Conservation (phyloP, 2,797 vertebrate species). For the Phataginus tricuspis region DNA sequence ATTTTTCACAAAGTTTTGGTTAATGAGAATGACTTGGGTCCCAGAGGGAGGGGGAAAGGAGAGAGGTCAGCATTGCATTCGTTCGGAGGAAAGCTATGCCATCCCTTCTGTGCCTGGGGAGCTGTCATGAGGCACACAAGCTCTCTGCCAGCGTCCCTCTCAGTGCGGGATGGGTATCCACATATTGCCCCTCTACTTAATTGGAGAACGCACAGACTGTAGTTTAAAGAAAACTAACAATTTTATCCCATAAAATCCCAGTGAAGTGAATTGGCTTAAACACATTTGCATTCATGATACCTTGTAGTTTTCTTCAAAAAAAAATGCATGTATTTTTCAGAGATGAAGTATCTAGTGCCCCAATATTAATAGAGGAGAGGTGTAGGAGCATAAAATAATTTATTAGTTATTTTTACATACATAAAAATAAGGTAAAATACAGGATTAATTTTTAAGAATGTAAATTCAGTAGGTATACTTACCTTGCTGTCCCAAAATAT, state of each 20-base stretch:
- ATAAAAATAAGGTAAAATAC: slow-evolving; percentile 76
- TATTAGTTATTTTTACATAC: slow-evolving; percentile 81
- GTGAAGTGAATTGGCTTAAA: background rate
- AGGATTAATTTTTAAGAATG: slow-evolving; percentile 70
- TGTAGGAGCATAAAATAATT: slow-evolving; percentile 61
- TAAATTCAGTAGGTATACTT: slow-evolving; percentile 68
- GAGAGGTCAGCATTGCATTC: slow-evolving; percentile 78
- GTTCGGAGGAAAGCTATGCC: slow-evolving; percentile 61
- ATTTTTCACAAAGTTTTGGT: slow-evolving; percentile 85
- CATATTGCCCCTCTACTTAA: background rate
- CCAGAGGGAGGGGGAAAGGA: slow-evolving; percentile 71
- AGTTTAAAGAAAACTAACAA: background rate
- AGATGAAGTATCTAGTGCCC: slow-evolving; percentile 71
- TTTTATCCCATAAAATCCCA: background rate
- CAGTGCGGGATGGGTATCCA: too few relatives aligned
- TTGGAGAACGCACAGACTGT: background rate
- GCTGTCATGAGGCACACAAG: slow-evolving; percentile 43
- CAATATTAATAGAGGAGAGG: slow-evolving; percentile 60
- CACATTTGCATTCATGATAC: rapidly evolving
- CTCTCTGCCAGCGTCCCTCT: slow-evolving; percentile 66
- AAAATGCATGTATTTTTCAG: slow-evolving; percentile 61
- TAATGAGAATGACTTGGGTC: slow-evolving; percentile 82
- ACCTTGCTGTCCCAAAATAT: background rate
- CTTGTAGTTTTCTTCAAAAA: slow-evolving; percentile 17
- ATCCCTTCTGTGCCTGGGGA: slow-evolving; percentile 43